Conservation (phyloP, 1,140 invertebrate species). For the Drosophila kurseongensis region DNA sequence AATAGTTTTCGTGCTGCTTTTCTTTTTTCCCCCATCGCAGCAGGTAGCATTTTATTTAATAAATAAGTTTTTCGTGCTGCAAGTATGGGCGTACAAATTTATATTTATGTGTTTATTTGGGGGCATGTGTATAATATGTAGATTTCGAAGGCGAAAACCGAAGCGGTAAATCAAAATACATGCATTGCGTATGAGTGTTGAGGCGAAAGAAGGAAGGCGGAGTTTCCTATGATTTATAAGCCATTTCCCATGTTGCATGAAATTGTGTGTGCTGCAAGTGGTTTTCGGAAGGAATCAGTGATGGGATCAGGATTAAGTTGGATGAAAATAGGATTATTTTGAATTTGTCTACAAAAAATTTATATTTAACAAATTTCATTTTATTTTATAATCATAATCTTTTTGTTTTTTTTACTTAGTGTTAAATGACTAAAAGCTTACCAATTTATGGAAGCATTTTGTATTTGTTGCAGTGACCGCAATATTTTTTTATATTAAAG, state of each 20-base stretch:
- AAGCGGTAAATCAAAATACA: constrained; percentile 55
- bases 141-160: constrained; percentile 31
- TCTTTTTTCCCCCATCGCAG: constrained; percentile 10
- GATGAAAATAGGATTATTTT: no score
- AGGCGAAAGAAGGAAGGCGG: constrained; percentile 7
- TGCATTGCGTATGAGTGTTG: constrained; percentile 49
- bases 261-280: constrained; percentile 25
- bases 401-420: no score
- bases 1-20: constrained; percentile 47
- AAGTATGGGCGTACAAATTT: constrained; percentile 8
- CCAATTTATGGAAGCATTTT: no score
- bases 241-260: constrained; percentile 58
- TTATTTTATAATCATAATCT: no score
- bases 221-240: constrained; percentile 57
- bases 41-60: constrained; percentile 44
- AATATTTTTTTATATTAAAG: no score
- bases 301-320: constrained; percentile 1
- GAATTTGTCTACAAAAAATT: no score
- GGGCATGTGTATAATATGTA: constrained; percentile 46
- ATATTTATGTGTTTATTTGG: constrained; percentile 40
- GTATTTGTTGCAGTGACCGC: no score
- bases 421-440: no score
- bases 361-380: no score
- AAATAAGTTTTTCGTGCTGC: constrained; percentile 3
- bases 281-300: constrained; percentile 4